Evolutionary conservation across 2,113 vertebrate species (phyloP).

Genomic region (Charina bottae): DNA sequence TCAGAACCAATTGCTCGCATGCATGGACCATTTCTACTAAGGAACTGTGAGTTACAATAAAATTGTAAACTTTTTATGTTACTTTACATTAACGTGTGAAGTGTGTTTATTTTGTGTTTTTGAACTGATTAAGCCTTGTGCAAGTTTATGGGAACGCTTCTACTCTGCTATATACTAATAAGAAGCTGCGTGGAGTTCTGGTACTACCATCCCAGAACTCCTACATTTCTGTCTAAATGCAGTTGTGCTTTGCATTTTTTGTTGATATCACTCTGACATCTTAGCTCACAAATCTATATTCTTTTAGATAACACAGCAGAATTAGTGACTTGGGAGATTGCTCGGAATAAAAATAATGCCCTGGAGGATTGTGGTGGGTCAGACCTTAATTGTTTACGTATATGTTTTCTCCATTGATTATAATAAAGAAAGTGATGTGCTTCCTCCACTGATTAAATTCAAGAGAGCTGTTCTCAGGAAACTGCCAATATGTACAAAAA

Average conservation of each 20-base stretch:
- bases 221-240: neutral
- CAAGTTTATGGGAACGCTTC: no score
- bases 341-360: neutral
- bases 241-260: neutral
- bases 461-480: neutral
- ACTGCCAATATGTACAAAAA: neutral
- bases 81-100: no score
- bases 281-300: neutral
- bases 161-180: no score
- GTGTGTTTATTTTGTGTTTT: no score
- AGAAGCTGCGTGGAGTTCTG: no score
- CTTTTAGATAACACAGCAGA: neutral
- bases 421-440: neutral
- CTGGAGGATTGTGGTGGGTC: neutral
- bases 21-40: no score
- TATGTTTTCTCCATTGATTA: neutral
- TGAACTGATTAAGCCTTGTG: no score
- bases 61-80: no score
- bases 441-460: neutral
- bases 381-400: neutral
- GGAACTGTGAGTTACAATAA: no score
- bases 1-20: no score
- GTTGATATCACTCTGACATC: neutral
- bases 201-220: no score
- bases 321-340: neutral